phyloP scores from a whole-genome alignment of 2,888 invertebrate genomes.

The Oscheius onirici region DNA sequence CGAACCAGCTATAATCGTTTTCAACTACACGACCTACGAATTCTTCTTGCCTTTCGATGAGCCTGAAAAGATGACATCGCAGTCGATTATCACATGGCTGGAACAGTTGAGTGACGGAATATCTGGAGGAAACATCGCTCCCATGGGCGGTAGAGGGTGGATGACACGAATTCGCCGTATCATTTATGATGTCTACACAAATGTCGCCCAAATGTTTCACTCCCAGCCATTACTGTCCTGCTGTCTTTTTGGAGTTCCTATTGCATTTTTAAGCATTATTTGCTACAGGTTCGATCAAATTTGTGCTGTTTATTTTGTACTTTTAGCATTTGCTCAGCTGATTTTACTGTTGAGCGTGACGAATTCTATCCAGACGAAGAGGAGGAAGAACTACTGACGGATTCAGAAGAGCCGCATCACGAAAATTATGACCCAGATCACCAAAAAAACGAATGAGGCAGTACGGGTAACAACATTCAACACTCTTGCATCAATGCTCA shows the following conservation, averaged over 20 bases:
- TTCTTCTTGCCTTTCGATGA: conserved; percentile 87
- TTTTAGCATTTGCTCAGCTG: conserved; percentile 84
- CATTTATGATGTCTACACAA: conserved; percentile 50
- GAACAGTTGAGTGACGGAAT: conserved; percentile 77
- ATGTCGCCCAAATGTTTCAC: conserved; percentile 67
- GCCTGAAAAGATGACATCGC: conserved; percentile 81
- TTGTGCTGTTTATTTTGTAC: no score
- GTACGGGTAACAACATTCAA: background rate
- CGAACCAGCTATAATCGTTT: conserved; percentile 81
- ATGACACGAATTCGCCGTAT: conserved; percentile 41
- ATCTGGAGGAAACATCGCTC: conserved; percentile 36
- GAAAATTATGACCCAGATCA: conserved; percentile 36
- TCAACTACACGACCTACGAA: conserved; percentile 90
- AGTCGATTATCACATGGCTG: conserved; percentile 60
- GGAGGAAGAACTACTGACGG: conserved; percentile 55
- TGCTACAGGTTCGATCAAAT: conserved; percentile 81
- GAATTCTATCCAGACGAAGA: conserved; percentile 69
- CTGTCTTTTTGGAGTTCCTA: conserved; percentile 90
- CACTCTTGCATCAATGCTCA: conserved; percentile 7
- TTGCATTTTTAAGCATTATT: conserved; percentile 90
- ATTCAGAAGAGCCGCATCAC: conserved; percentile 43
- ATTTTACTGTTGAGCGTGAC: conserved; percentile 77
- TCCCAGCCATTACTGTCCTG: conserved; percentile 84
- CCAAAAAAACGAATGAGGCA: conserved; percentile 41
- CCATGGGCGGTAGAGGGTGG: conserved; percentile 44